Evolutionary conservation across 2,888 invertebrate genomes (phyloP), one percentile per base, ranked within the genome.

Genomic region (Argyresthia albistria): DNA sequence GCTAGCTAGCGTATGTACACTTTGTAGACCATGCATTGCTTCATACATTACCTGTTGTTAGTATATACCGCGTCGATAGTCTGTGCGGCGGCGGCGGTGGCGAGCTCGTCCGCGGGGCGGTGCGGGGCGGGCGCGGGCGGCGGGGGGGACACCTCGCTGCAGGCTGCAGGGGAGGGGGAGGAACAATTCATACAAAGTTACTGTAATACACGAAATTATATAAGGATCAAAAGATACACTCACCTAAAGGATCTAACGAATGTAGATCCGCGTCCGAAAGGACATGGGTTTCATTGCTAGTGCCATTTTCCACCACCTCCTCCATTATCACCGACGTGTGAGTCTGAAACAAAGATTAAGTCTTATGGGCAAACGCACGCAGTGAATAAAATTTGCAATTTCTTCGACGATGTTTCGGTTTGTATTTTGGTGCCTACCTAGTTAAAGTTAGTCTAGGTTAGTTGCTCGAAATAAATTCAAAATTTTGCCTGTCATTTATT

Each of bases 91-190:
- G 56, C 36, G 55, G 89, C 90, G 46, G 91, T 90, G 12, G 75
- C 70, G 35, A 50, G 51, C 52, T 54, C 58, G 53, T 58, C 55
- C 46, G 62, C 51, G 62, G 76, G 90, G 43, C 93, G 90, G 75
- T 93, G 93, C 51, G 93, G 93, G 57, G 92, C 93, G 25, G 93
- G 93, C 56, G 94, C 93, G 3, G 93, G 93, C 46, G 93, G 93
- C 37, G 93, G 92, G 16, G 93, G 93, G 35, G 92, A 92, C 61
- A 90, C 89, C 58, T 76, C 68, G 50, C 72, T 69, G 67, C 80
- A 43, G 0, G 50, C 50, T 12, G 50, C 12, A 7, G 43, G n/a
- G 43, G n/a, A 25, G 7, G 15, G 25, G 25, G 25, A 6, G 25
- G 35, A 25, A 25, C 2, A 25, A 2, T 25, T 25, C 25, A 25